A percentile compares a stretch with the other conserved stretches of the same genome.
Evolutionary conservation across 2,797 vertebrate species (phyloP).

Genomic region (Anniella stebbinsi): DNA sequence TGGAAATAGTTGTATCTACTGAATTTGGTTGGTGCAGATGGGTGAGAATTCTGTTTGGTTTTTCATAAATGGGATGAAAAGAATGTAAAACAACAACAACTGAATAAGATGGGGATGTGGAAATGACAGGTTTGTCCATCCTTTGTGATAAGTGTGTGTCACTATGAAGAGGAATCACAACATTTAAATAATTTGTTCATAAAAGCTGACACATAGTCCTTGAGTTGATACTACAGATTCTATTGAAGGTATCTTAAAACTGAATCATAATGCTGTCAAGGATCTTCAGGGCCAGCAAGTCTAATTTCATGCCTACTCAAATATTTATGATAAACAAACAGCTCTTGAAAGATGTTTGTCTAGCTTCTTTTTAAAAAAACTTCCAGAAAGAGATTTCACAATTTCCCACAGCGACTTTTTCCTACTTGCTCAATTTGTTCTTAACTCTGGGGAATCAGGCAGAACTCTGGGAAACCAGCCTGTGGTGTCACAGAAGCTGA

Average conservation of each 20-base stretch:
- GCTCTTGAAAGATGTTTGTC: background rate
- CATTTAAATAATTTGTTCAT: constrained; percentile 57
- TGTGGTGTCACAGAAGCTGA: background rate
- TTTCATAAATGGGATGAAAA: too few relatives aligned
- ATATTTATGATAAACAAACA: background rate
- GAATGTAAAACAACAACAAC: too few relatives aligned
- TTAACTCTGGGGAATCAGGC: background rate
- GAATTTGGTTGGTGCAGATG: too few relatives aligned
- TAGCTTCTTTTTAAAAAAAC: background rate
- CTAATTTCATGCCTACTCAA: background rate
- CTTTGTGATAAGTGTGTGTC: background rate
- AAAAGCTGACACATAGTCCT: background rate
- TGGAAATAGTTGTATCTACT: too few relatives aligned
- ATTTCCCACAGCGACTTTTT: background rate
- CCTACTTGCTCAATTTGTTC: background rate
- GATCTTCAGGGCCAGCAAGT: background rate
- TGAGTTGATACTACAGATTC: constrained; percentile 39
- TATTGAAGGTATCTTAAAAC: constrained; percentile 13
- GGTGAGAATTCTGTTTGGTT: too few relatives aligned
- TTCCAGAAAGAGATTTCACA: background rate
- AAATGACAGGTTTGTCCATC: too few relatives aligned
- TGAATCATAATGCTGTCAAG: background rate
- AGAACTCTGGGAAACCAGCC: background rate
- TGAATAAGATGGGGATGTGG: too few relatives aligned
- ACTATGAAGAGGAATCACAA: rapidly evolving